Base-by-base conservation (phyloP, 2,888 invertebrate species). In the Onthophagus sagittarius region DNA sequence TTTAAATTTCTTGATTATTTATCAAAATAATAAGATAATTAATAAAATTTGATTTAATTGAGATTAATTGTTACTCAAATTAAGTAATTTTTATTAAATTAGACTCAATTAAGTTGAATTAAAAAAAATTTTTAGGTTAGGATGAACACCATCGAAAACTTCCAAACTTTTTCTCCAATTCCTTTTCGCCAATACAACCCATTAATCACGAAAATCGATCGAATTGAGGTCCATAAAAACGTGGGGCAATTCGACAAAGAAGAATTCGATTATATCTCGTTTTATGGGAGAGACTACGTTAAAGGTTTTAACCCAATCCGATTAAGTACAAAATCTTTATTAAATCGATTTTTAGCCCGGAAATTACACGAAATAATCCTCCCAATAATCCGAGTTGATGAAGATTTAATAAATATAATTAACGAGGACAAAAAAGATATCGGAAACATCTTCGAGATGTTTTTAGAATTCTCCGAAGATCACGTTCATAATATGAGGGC, bases 161-260 rank as follows among this genome's bases (percentile, higher is more conserved):
- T 91, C 85, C 98, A 98, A 88, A 91, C 97, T 80, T 99, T 93
- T 87, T 92, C 93, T 81, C 95, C 98, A n/a, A 91, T 96, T 77
- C 94, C 95, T 15, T 99, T 97, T 86, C 90, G 93, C 80, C 94
- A 96, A 82, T 97, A 93, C 87, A 90, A 96, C 81, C 95, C 95
- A 69, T 88, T 89, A 80, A 87, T 92, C 77, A 76, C 83, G 0
- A 78, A 81, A 72, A 73, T 77, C 11, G 69, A 77, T 5, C 87
- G 88, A 71, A 84, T 90, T 3, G 93, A 94, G 78, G 88, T 93
- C 15, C 91, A 92, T 82, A 92, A 93, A 85, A 89, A 90, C 82
- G 87, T 90, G 33, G 96, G 96, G 0, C 92, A 93, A 84, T 97
- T 94, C 84, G 94, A 95, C 84, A 85, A 87, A 72, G 89, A 91